These are phyloP conservation scores for Dinomys branickii DNA, from an alignment of 2,113 vertebrate species.

Conservation along the genomic window DNA sequence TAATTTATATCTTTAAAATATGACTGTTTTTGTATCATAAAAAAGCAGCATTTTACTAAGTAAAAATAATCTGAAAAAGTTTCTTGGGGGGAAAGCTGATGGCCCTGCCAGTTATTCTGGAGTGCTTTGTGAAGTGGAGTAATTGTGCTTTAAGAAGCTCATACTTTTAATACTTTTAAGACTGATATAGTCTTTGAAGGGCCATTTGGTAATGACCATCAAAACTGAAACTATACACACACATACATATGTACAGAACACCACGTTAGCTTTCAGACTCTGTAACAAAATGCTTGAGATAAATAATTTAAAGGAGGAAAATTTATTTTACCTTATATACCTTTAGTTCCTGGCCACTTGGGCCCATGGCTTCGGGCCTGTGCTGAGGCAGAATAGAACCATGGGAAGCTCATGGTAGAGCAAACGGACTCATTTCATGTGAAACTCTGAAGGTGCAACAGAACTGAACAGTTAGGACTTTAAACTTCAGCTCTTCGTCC, in stretches of 20 bases:
- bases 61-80: not conserved
- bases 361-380: not conserved
- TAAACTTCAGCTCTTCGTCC: not conserved
- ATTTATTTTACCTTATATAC: not conserved
- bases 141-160: slow-evolving; percentile 42
- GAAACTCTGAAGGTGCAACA: not conserved
- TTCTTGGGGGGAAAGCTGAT: not conserved
- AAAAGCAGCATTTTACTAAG: slow-evolving; percentile 19
- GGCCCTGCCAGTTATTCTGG: not conserved
- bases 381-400: not conserved
- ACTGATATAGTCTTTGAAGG: slow-evolving; percentile 19
- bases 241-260: not conserved
- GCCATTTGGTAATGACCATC: not conserved
- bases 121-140: not conserved
- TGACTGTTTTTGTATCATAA: not conserved
- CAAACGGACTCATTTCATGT: not conserved
- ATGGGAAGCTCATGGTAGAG: not conserved
- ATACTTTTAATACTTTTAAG: slow-evolving; percentile 24
- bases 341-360: not conserved
- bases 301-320: not conserved
- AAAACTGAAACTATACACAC: slow-evolving; percentile 14
- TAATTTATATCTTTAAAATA: slow-evolving; percentile 64
- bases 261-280: not conserved
- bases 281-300: not conserved
- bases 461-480: not conserved